Conservation (phyloP, 2,888 invertebrate genomes). For the Plemyria rubiginata region DNA sequence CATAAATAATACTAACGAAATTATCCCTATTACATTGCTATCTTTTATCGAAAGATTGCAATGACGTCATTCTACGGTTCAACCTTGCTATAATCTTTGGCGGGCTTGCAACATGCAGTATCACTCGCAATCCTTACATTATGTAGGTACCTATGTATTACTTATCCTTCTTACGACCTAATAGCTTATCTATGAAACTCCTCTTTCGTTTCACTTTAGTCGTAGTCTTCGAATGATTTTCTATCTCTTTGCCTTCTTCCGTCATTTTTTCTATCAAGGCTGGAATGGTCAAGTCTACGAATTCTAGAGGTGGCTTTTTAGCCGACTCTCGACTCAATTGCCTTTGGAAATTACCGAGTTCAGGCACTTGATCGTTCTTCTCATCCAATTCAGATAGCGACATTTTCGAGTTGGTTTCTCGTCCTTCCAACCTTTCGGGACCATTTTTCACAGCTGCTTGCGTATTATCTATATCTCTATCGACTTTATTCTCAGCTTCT, state of each 20-base stretch:
- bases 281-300: conserved; percentile 73
- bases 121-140: conserved; percentile 45
- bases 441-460: conserved; percentile 61
- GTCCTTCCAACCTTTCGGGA: conserved; percentile 47
- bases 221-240: conserved; percentile 59
- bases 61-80: conserved; percentile 67
- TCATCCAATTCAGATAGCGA: conserved; percentile 71
- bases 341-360: conserved; percentile 63
- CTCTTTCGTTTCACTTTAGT: conserved; percentile 79
- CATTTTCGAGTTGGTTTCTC: conserved; percentile 56
- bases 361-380: conserved; percentile 72
- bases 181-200: conserved; percentile 78
- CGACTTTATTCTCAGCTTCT: conserved; percentile 39
- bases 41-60: conserved; percentile 66
- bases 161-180: conserved; percentile 75
- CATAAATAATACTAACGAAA: conserved; percentile 56
- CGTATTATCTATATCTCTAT: too few relatives aligned
- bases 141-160: conserved; percentile 47
- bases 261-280: conserved; percentile 74
- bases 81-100: conserved; percentile 77
- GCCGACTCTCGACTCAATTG: conserved; percentile 64
- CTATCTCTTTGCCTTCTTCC: conserved; percentile 66
- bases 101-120: conserved; percentile 63
- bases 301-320: conserved; percentile 58
- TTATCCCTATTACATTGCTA: conserved; percentile 46